A percentile compares a stretch with the other conserved stretches of the same genome.
Evolutionary conservation across 2,888 invertebrate genomes (phyloP).

Genomic region (Sisyra terminalis): DNA sequence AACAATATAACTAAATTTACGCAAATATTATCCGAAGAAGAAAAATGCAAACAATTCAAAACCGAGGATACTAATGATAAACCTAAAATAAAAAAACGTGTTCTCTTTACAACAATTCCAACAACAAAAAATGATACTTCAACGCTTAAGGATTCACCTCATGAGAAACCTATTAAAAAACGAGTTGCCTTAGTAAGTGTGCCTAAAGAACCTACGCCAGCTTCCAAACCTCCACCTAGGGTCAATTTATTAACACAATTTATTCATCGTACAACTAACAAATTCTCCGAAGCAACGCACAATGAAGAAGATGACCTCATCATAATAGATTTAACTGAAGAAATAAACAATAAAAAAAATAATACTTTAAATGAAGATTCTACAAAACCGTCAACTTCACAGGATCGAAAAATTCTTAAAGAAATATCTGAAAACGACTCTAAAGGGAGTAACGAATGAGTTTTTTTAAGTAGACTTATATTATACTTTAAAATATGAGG

Average conservation of each 20-base stretch:
- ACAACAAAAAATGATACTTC: not conserved
- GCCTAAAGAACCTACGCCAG: not conserved
- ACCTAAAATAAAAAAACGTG: not conserved
- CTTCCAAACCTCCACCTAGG: not conserved
- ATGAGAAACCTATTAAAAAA: not conserved
- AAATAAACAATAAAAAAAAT: too few species aligned
- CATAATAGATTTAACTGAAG: too few species aligned
- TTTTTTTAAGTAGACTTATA: too few species aligned
- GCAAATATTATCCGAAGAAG: slow-evolving; percentile 20
- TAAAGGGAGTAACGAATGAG: too few species aligned
- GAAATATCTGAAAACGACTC: too few species aligned
- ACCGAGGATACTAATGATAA: not conserved
- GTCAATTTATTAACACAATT: slow-evolving; percentile 4
- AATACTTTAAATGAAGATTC: too few species aligned
- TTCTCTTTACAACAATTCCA: not conserved
- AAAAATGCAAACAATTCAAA: slow-evolving; percentile 17
- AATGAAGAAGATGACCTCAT: too few species aligned
- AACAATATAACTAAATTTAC: slow-evolving; percentile 21
- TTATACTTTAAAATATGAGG: too few species aligned
- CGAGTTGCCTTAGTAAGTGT: not conserved
- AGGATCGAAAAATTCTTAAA: too few species aligned
- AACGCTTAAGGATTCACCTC: not conserved
- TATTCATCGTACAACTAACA: not conserved
- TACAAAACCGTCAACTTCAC: too few species aligned
- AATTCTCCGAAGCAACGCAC: too few species aligned